phyloP scores from a whole-genome alignment of 2,797 vertebrate genomes.

The Telmatherina bonti region DNA sequence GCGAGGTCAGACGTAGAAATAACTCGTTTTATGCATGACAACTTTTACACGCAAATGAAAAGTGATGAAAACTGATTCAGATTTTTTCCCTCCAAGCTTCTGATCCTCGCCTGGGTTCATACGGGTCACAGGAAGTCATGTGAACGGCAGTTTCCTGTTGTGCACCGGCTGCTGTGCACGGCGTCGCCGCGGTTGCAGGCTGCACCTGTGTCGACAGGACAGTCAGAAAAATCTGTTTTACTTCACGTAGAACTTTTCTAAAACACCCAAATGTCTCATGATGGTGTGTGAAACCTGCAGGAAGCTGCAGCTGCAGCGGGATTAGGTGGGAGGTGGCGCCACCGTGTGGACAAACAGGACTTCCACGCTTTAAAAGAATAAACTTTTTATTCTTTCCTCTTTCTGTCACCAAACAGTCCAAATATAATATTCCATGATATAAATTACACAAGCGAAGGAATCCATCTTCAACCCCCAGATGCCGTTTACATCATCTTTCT shows the following conservation, averaged over 20 bases:
- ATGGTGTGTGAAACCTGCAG: not conserved
- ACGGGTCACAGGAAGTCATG: slow-evolving; percentile 24
- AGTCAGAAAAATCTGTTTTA: not conserved
- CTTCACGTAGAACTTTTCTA: not conserved
- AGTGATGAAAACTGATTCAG: no score
- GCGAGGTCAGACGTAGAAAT: no score
- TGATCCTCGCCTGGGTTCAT: not conserved
- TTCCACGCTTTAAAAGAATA: slow-evolving; percentile 6
- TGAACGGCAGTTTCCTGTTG: slow-evolving; percentile 65
- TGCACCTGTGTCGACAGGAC: not conserved
- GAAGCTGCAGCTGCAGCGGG: not conserved
- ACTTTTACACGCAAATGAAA: no score
- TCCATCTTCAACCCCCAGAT: not conserved
- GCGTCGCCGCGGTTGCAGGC: not conserved
- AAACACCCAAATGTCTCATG: not conserved
- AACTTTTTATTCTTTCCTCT: not conserved
- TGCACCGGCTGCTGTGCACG: slow-evolving; percentile 35
- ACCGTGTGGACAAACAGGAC: slow-evolving; percentile 38
- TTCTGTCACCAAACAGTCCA: not conserved
- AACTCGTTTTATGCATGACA: no score
- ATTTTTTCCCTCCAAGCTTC: no score
- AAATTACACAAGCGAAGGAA: slow-evolving; percentile 50
- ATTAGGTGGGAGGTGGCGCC: slow-evolving; percentile 45
- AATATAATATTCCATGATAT: slow-evolving; percentile 45
- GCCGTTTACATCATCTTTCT: slow-evolving; percentile 31